Conservation (phyloP, 1,140 invertebrate species). For the Brachystomella parvula region DNA sequence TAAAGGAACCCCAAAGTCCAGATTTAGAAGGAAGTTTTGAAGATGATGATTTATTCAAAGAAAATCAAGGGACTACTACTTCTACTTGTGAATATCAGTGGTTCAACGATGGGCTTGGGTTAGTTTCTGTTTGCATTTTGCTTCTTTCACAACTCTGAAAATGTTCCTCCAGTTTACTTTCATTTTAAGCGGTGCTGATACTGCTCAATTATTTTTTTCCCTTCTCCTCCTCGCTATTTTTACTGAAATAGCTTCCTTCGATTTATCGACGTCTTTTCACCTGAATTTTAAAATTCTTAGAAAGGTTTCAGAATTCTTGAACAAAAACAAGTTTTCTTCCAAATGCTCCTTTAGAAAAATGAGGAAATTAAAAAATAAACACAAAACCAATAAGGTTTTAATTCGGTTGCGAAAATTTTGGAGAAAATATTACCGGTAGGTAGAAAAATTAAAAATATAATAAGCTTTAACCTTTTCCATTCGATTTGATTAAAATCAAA, state of each 20-base stretch:
- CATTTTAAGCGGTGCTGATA: not conserved
- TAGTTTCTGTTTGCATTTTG: not conserved
- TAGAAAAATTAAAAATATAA: too few species aligned
- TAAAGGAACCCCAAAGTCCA: not conserved
- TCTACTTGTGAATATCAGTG: not conserved
- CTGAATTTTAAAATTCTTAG: not conserved
- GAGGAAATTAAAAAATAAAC: too few species aligned
- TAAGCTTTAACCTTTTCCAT: too few species aligned
- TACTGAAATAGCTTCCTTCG: too few species aligned
- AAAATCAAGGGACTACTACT: not conserved
- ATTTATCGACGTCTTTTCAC: too few species aligned
- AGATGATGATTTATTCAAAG: conserved; percentile 1
- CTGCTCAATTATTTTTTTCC: not conserved
- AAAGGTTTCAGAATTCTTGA: not conserved
- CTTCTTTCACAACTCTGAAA: not conserved
- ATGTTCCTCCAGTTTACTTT: not conserved
- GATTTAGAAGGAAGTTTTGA: not conserved
- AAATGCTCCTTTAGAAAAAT: too few species aligned
- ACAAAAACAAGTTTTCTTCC: not conserved
- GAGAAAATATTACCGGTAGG: too few species aligned
- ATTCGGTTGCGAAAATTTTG: too few species aligned
- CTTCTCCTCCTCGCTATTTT: too few species aligned
- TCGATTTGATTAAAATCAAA: too few species aligned
- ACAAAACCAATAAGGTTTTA: too few species aligned
- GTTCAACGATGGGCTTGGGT: not conserved